Evolutionary conservation across 2,113 vertebrate genomes (phyloP).

Genomic region (Talpa occidentalis): DNA sequence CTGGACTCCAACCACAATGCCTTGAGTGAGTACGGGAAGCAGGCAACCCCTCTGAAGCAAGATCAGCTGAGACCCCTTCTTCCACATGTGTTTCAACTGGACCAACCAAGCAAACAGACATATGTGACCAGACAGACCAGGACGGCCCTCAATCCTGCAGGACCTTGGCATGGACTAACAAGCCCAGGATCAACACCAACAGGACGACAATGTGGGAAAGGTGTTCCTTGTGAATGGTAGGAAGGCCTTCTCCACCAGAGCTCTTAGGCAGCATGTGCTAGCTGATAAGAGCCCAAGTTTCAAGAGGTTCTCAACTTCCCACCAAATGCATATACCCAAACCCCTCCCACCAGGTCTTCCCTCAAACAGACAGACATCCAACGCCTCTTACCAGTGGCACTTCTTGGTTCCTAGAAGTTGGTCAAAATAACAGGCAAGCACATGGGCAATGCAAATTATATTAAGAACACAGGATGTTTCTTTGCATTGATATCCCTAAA

Average conservation of each 20-base stretch:
- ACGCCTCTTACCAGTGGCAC: background rate
- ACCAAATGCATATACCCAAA: background rate
- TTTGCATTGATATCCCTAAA: background rate
- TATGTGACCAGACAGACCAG: background rate
- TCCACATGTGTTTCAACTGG: background rate
- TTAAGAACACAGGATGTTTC: background rate
- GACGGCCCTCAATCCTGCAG: background rate
- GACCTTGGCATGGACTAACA: background rate
- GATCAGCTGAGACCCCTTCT: background rate
- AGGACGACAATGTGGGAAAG: background rate
- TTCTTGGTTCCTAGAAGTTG: background rate
- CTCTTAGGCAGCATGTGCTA: background rate
- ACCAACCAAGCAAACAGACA: background rate
- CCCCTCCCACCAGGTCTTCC: background rate
- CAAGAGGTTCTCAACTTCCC: background rate
- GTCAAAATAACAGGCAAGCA: background rate
- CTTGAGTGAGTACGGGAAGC: background rate
- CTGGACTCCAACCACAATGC: background rate
- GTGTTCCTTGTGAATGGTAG: background rate
- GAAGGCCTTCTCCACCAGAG: background rate
- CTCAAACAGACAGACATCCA: background rate
- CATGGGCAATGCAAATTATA: background rate
- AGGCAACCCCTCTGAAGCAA: background rate
- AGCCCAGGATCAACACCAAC: background rate
- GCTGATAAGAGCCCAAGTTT: background rate